These are phyloP conservation scores for Anabacerthia variegaticeps DNA, from an alignment of 2,797 vertebrate species.

Conservation along the genomic window DNA sequence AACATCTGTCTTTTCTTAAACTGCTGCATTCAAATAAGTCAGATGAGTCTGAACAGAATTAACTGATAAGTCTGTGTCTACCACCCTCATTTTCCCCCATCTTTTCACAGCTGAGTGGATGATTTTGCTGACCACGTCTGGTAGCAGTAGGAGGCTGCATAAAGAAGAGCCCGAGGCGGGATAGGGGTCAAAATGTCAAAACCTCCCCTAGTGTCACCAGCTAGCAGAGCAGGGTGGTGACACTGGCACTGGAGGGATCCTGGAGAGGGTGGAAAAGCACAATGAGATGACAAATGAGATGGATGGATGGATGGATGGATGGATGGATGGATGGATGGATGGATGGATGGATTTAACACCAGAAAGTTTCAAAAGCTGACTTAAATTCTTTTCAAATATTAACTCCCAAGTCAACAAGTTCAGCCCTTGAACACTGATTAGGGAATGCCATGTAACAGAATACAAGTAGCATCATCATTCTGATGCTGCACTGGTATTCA, in stretches of 20 bases:
- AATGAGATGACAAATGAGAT: neutral
- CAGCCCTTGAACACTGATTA: neutral
- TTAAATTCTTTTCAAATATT: rapidly evolving
- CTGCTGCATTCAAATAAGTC: neutral
- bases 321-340: no score
- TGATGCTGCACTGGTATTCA: neutral
- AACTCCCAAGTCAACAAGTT: neutral
- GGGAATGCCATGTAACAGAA: neutral
- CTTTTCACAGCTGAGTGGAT: neutral
- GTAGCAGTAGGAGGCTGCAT: neutral
- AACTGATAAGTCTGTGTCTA: neutral
- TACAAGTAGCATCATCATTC: neutral
- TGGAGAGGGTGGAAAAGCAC: neutral
- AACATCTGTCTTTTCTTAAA: neutral
- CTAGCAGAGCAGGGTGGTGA: neutral
- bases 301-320: no score
- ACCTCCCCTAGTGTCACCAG: neutral
- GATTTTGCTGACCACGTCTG: neutral
- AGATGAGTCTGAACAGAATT: neutral
- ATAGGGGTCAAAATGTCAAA: neutral
- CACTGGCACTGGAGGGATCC: neutral
- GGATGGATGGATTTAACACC: neutral
- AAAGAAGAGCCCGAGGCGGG: rapidly evolving
- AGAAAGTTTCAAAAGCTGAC: neutral
- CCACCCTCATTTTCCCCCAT: neutral